These are phyloP conservation scores for Tragelaphus imberbis DNA, from an alignment of 2,113 vertebrate species.

Conservation along the genomic window DNA sequence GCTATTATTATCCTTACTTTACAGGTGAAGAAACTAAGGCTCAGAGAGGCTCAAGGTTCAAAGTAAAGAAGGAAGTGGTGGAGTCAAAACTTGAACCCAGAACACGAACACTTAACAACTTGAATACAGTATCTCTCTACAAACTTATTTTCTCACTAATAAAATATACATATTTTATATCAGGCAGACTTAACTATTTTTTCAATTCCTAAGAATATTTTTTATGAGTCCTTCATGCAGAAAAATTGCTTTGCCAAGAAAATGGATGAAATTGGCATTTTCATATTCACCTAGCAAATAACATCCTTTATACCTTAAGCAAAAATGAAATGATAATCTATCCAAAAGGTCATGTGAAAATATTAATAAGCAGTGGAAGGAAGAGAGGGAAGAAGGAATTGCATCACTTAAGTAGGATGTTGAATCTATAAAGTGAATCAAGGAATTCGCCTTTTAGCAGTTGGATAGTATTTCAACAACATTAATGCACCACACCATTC, in stretches of 20 bases:
- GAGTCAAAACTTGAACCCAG: not conserved
- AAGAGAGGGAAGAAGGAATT: not conserved
- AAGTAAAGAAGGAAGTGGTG: not conserved
- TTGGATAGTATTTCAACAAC: not conserved
- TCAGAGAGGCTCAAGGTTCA: not conserved
- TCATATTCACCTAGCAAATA: not conserved
- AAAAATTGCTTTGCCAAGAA: not conserved
- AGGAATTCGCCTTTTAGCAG: not conserved
- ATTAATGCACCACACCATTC: not conserved
- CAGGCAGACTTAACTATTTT: not conserved
- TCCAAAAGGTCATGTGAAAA: not conserved
- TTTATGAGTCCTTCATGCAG: not conserved
- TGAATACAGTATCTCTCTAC: not conserved
- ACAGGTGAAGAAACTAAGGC: not conserved
- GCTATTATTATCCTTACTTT: not conserved
- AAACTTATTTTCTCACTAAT: not conserved
- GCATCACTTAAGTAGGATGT: not conserved
- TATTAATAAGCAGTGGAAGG: not conserved
- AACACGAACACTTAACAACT: not conserved
- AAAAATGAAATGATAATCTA: not conserved
- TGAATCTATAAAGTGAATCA: not conserved
- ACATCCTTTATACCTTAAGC: not conserved
- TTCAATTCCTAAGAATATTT: conserved; percentile 2
- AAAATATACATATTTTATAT: not conserved
- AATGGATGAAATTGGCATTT: not conserved